Conservation (phyloP, 2,113 vertebrate genomes). For the Barbus barbus region DNA sequence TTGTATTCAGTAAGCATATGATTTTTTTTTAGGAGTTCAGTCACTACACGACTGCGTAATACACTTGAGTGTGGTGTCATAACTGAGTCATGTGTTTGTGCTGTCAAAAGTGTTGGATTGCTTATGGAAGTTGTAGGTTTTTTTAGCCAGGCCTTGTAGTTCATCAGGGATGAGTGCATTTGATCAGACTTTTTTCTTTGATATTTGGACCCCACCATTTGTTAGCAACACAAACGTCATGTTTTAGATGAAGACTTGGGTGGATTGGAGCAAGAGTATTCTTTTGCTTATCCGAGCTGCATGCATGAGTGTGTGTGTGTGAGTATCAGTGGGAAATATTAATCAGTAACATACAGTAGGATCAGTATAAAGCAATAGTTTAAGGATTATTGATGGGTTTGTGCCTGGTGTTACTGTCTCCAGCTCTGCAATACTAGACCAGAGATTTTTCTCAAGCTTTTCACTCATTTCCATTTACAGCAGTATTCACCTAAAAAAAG, state of each 20-base stretch:
- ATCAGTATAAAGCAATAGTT: constrained; percentile 57
- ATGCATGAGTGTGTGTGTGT: neutral
- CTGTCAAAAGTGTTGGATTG: constrained; percentile 31
- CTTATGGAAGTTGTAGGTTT: constrained; percentile 17
- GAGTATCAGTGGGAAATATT: constrained; percentile 6
- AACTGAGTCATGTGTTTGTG: constrained; percentile 29
- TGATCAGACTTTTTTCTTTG: constrained; percentile 6
- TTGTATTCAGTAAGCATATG: constrained; percentile 13
- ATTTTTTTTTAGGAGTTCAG: neutral
- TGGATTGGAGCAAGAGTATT: constrained; percentile 29
- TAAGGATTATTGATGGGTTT: constrained; percentile 40
- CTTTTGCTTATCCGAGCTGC: constrained; percentile 31
- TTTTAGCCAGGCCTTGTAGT: constrained; percentile 3
- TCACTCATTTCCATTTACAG: constrained; percentile 49
- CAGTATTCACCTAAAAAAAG: neutral
- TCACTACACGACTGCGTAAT: constrained; percentile 14
- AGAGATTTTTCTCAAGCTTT: constrained; percentile 45
- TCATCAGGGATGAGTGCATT: constrained; percentile 36
- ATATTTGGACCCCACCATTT: constrained; percentile 6
- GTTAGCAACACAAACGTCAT: constrained; percentile 55
- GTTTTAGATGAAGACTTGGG: constrained; percentile 44
- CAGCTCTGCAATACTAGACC: constrained; percentile 50
- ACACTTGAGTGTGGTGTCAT: neutral
- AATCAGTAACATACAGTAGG: no score
- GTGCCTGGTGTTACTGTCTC: constrained; percentile 27